A percentile compares a stretch with the other conserved stretches of the same genome.
Conservation (phyloP, 2,888 invertebrate genomes). For the Campopleginae sp. region DNA sequence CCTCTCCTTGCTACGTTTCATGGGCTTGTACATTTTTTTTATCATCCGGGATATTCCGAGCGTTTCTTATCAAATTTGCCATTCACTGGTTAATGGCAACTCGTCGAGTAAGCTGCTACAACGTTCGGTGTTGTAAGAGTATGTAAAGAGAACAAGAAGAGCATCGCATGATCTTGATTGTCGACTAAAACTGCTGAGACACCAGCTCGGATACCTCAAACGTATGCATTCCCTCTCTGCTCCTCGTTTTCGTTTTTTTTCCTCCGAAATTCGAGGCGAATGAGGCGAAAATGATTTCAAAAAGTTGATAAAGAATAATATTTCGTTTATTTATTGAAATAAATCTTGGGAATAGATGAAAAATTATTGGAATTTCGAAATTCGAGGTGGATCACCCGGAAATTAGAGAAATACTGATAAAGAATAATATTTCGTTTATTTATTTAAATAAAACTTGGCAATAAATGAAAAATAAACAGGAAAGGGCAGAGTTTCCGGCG, state of each 20-base stretch:
- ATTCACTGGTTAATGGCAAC: conserved; percentile 7
- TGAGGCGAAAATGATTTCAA: neutral
- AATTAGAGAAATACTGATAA: no score
- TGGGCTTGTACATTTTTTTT: conserved; percentile 17
- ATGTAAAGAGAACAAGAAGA: conserved; percentile 54
- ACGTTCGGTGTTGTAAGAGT: conserved; percentile 9
- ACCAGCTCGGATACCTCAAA: conserved; percentile 72
- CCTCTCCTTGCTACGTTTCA: conserved; percentile 25
- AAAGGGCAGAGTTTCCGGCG: neutral
- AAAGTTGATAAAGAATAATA: neutral
- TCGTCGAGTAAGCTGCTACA: conserved; percentile 28
- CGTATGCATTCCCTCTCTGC: neutral
- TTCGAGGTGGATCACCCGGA: no score
- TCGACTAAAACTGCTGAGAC: conserved; percentile 70
- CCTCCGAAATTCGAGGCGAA: neutral
- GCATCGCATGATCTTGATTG: conserved; percentile 68
- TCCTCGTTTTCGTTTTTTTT: conserved; percentile 6
- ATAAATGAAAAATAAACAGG: neutral
- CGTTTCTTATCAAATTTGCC: conserved; percentile 46
- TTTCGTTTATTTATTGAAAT: neutral
- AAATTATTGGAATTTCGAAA: no score
- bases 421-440: neutral
- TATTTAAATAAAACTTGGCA: neutral
- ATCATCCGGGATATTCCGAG: conserved; percentile 38
- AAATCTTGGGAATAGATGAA: neutral